Base-by-base conservation (phyloP, 92 coral and sea anemone species). In the Meandrina meandrites region DNA sequence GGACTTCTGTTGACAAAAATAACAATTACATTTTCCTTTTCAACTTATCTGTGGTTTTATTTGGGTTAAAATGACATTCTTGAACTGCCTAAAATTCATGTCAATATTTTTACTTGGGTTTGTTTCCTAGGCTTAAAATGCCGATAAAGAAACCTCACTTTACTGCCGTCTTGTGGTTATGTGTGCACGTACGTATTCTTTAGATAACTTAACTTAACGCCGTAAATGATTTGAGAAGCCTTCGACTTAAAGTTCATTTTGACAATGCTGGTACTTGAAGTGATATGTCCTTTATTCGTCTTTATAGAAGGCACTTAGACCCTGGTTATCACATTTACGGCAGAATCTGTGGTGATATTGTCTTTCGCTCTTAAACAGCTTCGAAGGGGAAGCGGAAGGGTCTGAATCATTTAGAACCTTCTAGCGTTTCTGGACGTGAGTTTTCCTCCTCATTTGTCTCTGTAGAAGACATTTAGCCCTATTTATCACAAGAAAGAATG, bases 51-150 rank as follows among this genome's bases (percentile, higher is more conserved):
- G 35, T 67, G 76, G 56, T 24, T 66, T 54, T 19, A 75, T n/a
- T 60, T 85, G 60, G 37, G 74, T 34, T 16, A 24, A 85, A 78
- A 30, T 30, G 48, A 50, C 82, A 85, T 85, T 76, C 88, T 81
- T 54, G 78, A 64, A 76, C 81, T 85, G 50, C 76, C 53, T 85
- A 56, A 76, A 62, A 76, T 77, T 60, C 27, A 30, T 85, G 88
- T 76, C 50, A 85, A 85, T 85, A 85, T 85, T 85, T 45, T 60
- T 64, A 42, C 64, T 85, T 76, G 57, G 62, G 75, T 77, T n/a
- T 76, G 79, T 64, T 58, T 76, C 58, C n/a, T 17, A 34, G 72
- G 80, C 80, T 75, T 84, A 84, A 84, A 74, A 57, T 62, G 64
- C 76, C 88, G 45, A 60, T 13, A 18, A 36, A 36, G 35, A 85